Percentiles rank a stretch among this genome's conserved stretches.
Evolutionary conservation across 2,113 vertebrate species (phyloP).

Genomic region (Puntigrus tetrazona): DNA sequence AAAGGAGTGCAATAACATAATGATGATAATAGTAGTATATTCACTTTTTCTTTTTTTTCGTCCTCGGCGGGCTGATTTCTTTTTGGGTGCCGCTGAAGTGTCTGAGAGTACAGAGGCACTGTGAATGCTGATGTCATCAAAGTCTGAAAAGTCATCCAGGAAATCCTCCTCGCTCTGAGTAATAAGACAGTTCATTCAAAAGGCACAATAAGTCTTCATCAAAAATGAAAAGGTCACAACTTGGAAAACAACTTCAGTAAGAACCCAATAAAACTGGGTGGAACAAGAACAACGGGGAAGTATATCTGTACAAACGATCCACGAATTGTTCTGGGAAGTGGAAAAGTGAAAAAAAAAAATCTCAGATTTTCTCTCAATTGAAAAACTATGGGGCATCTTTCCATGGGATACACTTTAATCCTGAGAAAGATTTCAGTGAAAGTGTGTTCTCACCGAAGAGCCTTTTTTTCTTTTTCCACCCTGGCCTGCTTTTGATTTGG

Average conservation of each 20-base stretch:
- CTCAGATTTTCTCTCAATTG: not conserved
- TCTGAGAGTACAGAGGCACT: conserved; percentile 92
- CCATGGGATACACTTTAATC: conserved; percentile 19
- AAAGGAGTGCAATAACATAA: not conserved
- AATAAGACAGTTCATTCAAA: not conserved
- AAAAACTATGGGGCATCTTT: not conserved
- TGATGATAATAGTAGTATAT: not conserved
- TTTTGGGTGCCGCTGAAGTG: conserved; percentile 82
- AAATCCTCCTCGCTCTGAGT: conserved; percentile 94
- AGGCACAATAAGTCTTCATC: not conserved
- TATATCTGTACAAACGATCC: not conserved
- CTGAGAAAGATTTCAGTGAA: conserved; percentile 9
- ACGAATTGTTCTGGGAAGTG: not conserved
- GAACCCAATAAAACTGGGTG: conserved; percentile 9
- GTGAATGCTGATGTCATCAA: conserved; percentile 95
- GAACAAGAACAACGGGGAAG: not conserved
- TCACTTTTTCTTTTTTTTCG: conserved; percentile 94
- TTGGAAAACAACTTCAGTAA: not conserved
- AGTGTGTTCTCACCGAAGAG: conserved; percentile 83
- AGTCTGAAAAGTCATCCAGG: conserved; percentile 88
- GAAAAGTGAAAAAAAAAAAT: not conserved
- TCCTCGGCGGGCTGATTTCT: conserved; percentile 81
- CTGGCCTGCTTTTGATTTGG: conserved; percentile 88
- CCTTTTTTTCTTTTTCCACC: conserved; percentile 93
- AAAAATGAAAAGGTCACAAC: conserved; percentile 1